phyloP scores from a whole-genome alignment of 2,797 vertebrate species.

The Sebastes cheni region DNA sequence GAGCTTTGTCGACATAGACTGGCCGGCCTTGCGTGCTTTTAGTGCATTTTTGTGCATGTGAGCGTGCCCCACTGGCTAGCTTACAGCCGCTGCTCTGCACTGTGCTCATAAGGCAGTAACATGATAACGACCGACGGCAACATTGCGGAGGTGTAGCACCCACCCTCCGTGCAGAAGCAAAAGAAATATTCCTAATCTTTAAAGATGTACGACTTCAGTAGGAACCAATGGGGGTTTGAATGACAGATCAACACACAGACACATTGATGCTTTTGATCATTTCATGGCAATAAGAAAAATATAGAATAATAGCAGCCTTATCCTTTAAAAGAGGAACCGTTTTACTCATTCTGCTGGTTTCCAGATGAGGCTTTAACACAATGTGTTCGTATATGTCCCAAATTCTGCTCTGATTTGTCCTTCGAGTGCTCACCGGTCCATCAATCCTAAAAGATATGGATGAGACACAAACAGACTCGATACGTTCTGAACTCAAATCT shows the following conservation, averaged over 20 bases:
- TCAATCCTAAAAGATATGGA: conserved; percentile 15
- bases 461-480: not conserved
- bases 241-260: not conserved
- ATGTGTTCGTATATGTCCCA: not conserved
- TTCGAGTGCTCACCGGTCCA: not conserved
- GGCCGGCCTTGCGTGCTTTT: no score
- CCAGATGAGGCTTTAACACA: not conserved
- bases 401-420: not conserved
- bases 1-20: no score
- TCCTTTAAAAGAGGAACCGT: not conserved
- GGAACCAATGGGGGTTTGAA: not conserved
- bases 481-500: not conserved
- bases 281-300: not conserved
- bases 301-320: not conserved
- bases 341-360: not conserved
- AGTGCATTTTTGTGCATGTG: no score
- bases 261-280: not conserved
- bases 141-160: no score
- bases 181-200: not conserved
- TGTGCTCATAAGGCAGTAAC: no score
- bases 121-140: no score
- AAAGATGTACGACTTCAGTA: not conserved
- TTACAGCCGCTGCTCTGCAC: no score
- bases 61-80: no score
- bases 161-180: no score